Percentiles rank a stretch among this genome's conserved stretches.
Evolutionary conservation across 2,113 vertebrate species (phyloP).

Genomic region (Athene noctua): DNA sequence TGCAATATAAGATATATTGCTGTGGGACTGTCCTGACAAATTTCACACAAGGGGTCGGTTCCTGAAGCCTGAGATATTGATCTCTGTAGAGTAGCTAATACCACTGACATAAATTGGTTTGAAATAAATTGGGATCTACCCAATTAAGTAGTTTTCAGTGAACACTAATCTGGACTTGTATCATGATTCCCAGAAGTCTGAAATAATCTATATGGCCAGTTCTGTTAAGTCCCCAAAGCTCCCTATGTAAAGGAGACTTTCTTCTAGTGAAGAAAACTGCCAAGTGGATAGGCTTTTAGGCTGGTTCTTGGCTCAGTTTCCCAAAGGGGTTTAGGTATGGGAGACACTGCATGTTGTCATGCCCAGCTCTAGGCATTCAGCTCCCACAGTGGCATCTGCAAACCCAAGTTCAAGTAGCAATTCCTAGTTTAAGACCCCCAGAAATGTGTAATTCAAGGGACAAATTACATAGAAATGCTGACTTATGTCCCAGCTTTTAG

Average conservation of each 20-base stretch:
- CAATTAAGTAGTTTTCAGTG: not conserved
- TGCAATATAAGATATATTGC: not conserved
- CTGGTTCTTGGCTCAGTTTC: not conserved
- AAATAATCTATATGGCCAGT: not conserved
- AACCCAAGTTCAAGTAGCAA: not conserved
- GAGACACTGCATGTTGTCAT: not conserved
- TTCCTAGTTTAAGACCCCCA: not conserved
- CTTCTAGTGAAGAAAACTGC: not conserved
- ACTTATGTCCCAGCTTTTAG: not conserved
- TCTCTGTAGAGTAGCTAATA: not conserved
- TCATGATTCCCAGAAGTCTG: not conserved
- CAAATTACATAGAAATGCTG: not conserved
- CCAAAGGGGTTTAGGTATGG: not conserved
- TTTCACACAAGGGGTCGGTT: not conserved
- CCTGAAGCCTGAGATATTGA: not conserved
- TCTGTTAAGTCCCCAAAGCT: not conserved
- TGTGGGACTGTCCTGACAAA: not conserved
- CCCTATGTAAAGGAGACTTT: not conserved
- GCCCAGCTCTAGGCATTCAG: not conserved
- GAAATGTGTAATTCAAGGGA: not conserved
- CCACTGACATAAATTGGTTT: not conserved
- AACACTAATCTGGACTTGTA: not conserved
- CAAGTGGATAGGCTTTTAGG: not conserved
- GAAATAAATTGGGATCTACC: not conserved
- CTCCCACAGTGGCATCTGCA: not conserved